These are phyloP conservation scores for Mus pahari DNA, from an alignment of 2,113 vertebrate species.

Conservation along the genomic window DNA sequence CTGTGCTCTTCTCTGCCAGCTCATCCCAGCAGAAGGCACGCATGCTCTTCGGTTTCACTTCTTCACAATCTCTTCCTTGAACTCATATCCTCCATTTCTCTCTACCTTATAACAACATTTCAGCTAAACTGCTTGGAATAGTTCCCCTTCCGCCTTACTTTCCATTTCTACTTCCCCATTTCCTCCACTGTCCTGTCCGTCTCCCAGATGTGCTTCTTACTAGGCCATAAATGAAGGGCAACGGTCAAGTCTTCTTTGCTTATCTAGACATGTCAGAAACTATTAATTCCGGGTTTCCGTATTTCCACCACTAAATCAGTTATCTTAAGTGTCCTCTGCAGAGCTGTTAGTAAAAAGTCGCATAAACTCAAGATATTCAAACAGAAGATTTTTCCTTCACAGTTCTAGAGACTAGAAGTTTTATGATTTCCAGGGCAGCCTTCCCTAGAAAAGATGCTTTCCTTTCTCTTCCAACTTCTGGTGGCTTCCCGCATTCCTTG, in stretches of 20 bases:
- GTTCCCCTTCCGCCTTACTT: background rate
- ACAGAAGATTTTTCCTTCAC: background rate
- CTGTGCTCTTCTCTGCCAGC: background rate
- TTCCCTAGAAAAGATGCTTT: background rate
- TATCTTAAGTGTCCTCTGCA: background rate
- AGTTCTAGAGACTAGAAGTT: background rate
- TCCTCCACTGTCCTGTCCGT: background rate
- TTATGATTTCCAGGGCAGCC: background rate
- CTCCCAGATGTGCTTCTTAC: background rate
- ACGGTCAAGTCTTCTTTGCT: background rate
- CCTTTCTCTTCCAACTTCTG: background rate
- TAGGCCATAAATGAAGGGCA: background rate
- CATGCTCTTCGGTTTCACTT: background rate
- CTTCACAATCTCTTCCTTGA: background rate
- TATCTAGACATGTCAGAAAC: background rate
- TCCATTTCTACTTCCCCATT: background rate
- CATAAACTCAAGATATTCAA: background rate
- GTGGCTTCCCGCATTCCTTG: background rate
- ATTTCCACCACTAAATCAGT: conserved; percentile 19
- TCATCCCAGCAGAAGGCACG: background rate
- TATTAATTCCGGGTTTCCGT: background rate
- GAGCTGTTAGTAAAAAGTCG: conserved; percentile 22
- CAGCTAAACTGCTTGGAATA: conserved; percentile 26
- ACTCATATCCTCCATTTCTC: background rate
- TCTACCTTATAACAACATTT: background rate